Conservation (phyloP, 2,888 invertebrate genomes). For the Germaria angustata region DNA sequence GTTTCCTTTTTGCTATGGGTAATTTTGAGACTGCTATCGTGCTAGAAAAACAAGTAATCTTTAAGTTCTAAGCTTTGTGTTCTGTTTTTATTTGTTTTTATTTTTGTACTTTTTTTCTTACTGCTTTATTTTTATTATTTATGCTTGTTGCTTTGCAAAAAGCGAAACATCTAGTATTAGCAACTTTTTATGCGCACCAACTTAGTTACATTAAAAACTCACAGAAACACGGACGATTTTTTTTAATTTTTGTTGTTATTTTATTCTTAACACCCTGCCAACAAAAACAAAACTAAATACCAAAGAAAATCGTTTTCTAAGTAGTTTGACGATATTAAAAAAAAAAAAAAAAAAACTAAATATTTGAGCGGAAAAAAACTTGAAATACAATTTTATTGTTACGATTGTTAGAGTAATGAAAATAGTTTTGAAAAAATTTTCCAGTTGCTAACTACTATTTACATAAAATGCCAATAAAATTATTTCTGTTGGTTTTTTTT, state of each 20-base stretch:
- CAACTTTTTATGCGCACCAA: slow-evolving; percentile 18
- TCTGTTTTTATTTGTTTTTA: slow-evolving; percentile 18
- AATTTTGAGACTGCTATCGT: background rate
- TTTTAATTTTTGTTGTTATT: slow-evolving; percentile 40
- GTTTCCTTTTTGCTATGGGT: too few species aligned
- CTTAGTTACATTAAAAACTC: slow-evolving; percentile 64
- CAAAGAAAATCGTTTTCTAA: slow-evolving; percentile 21
- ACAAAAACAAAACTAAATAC: background rate
- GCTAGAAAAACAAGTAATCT: slow-evolving; percentile 23
- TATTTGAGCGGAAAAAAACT: background rate
- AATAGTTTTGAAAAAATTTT: background rate
- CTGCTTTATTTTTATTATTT: slow-evolving; percentile 30
- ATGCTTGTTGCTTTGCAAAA: slow-evolving; percentile 51
- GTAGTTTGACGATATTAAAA: slow-evolving; percentile 12
- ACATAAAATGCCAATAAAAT: slow-evolving; percentile 33
- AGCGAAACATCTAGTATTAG: slow-evolving; percentile 28
- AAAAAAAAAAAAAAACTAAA: slow-evolving; percentile 2
- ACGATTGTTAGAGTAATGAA: slow-evolving; percentile 3
- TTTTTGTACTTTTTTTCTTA: slow-evolving; percentile 14
- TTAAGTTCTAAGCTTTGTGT: slow-evolving; percentile 21
- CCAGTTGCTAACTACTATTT: slow-evolving; percentile 46
- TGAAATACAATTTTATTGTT: background rate
- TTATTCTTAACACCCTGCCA: slow-evolving; percentile 2
- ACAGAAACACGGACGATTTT: slow-evolving; percentile 62
- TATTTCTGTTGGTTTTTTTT: background rate